phyloP scores from a whole-genome alignment of 2,113 vertebrate species.

The Phalacrocorax brasilianus region DNA sequence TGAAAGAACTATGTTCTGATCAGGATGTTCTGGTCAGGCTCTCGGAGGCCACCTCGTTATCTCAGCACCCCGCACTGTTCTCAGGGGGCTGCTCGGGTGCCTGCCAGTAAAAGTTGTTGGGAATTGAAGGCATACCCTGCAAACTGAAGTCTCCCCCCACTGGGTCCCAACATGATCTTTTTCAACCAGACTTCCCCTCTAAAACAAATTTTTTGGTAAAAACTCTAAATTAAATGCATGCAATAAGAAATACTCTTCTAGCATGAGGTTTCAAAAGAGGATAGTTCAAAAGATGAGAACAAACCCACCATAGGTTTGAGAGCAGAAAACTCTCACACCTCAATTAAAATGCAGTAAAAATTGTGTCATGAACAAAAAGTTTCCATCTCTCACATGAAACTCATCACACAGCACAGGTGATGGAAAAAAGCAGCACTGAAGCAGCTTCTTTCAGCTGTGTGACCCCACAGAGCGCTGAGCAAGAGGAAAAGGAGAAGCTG shows the following conservation, averaged over 20 bases:
- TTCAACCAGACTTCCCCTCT: background rate
- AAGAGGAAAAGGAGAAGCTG: background rate
- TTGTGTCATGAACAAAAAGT: too few species aligned
- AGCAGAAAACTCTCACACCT: background rate
- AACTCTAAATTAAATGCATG: too few species aligned
- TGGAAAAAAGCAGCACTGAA: background rate
- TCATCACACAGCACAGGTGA: background rate
- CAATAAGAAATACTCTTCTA: background rate
- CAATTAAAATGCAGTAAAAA: background rate
- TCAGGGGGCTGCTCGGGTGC: background rate
- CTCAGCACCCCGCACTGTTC: too few species aligned
- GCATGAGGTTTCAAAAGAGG: background rate
- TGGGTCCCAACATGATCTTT: background rate
- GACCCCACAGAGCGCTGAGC: background rate
- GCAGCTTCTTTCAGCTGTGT: rapidly evolving
- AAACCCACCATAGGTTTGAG: background rate
- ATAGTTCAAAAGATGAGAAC: background rate
- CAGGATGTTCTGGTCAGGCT: too few species aligned
- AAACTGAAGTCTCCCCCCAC: background rate
- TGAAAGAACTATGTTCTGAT: too few species aligned
- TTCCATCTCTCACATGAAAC: background rate
- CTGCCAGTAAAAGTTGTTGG: background rate
- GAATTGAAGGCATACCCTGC: background rate
- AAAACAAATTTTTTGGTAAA: too few species aligned
- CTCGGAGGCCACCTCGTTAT: background rate